Conservation (phyloP, 2,797 vertebrate species). For the Clarias laeviceps region DNA sequence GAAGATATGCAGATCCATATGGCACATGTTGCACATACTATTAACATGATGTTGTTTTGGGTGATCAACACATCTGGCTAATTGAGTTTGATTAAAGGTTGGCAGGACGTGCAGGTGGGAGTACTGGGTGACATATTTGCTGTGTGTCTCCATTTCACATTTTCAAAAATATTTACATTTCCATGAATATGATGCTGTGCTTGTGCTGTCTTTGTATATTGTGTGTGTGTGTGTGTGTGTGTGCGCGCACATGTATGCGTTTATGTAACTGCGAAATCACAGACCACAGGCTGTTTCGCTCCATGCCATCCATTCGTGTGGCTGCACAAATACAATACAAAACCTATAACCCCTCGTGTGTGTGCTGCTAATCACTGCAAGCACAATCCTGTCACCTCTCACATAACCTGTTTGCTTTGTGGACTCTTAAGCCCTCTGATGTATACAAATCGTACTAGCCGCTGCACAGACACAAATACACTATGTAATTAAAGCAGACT, state of each 20-base stretch:
- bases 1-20: constrained; percentile 60
- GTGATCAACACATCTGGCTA: constrained; percentile 40
- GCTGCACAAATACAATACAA: constrained; percentile 55
- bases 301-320: constrained; percentile 48
- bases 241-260: background rate
- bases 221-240: background rate
- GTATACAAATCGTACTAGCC: constrained; percentile 35
- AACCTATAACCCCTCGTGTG: constrained; percentile 52
- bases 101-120: background rate
- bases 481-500: constrained; percentile 10
- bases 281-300: constrained; percentile 22
- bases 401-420: constrained; percentile 54
- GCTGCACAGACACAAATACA: constrained; percentile 19
- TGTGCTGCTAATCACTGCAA: constrained; percentile 50
- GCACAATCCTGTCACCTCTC: constrained; percentile 46
- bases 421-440: constrained; percentile 18
- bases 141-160: constrained; percentile 5
- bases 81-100: constrained; percentile 33
- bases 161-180: background rate
- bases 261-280: constrained; percentile 18
- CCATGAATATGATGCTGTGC: background rate
- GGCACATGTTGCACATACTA: constrained; percentile 54
- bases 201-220: background rate
- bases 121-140: background rate
- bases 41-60: constrained; percentile 26